Conservation (phyloP, 2,797 vertebrate genomes). For the Coracias cyanogaster region DNA sequence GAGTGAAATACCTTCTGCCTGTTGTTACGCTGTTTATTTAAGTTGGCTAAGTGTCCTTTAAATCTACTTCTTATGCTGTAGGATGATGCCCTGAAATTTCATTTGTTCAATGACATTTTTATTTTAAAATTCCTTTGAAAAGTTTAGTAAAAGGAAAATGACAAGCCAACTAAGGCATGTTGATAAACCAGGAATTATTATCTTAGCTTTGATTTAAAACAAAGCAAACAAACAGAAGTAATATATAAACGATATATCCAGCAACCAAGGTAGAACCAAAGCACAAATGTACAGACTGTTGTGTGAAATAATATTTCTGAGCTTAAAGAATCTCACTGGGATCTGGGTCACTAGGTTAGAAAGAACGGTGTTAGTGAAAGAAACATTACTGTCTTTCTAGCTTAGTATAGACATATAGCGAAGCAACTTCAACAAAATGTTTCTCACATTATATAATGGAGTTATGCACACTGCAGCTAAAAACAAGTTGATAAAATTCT, state of each 20-base stretch:
- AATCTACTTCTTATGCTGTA: background rate
- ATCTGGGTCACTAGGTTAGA: constrained; percentile 27
- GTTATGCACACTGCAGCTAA: background rate
- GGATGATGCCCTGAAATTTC: background rate
- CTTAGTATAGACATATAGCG: background rate
- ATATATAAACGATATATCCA: background rate
- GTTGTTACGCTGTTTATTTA: background rate
- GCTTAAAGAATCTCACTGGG: background rate
- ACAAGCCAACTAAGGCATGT: background rate
- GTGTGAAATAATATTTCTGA: background rate
- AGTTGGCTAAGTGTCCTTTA: background rate
- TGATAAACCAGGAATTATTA: background rate
- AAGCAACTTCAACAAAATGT: background rate
- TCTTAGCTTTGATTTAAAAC: constrained; percentile 1
- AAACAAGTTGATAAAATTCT: background rate
- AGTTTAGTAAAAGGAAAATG: background rate
- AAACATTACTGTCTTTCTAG: background rate
- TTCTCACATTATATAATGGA: background rate
- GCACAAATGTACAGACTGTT: background rate
- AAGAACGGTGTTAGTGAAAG: background rate
- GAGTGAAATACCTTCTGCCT: background rate
- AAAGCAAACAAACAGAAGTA: background rate
- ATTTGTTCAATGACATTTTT: background rate
- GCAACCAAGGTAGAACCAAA: background rate
- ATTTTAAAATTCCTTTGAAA: background rate